Percentiles rank a stretch among this genome's conserved stretches.
Evolutionary conservation across 2,113 vertebrate genomes (phyloP).

Genomic region (Holacanthus passer): DNA sequence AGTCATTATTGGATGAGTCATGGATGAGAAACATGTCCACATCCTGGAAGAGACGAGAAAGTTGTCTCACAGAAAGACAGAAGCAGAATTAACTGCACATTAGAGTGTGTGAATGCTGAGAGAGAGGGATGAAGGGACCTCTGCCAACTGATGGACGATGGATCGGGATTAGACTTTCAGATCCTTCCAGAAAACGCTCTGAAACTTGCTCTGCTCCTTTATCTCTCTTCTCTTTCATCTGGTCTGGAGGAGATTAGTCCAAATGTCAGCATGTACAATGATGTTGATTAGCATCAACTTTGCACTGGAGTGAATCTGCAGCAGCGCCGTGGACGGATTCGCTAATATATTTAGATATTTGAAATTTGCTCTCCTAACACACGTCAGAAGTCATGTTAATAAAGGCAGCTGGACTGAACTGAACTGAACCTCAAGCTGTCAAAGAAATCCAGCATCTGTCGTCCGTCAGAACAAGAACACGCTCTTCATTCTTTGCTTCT

Average conservation of each 20-base stretch:
- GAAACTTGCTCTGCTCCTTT: constrained; percentile 49
- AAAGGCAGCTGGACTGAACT: neutral
- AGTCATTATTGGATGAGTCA: no score
- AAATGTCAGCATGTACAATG: constrained; percentile 36
- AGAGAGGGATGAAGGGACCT: constrained; percentile 1
- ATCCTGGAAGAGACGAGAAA: neutral
- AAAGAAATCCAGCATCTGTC: neutral
- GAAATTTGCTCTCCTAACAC: constrained; percentile 17
- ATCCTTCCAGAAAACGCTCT: constrained; percentile 60
- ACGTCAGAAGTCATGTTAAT: constrained; percentile 5
- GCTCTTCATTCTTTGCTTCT: neutral
- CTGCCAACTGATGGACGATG: constrained; percentile 50
- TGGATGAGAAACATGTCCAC: neutral
- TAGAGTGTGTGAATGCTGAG: neutral
- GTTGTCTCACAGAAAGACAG: neutral
- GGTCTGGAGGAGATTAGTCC: constrained; percentile 56
- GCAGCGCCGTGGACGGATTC: constrained; percentile 14
- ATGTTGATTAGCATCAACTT: constrained; percentile 55
- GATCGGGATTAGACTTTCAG: constrained; percentile 49
- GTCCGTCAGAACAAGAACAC: neutral
- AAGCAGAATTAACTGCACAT: neutral
- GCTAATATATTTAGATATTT: neutral
- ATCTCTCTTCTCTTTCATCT: constrained; percentile 59
- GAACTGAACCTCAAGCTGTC: neutral
- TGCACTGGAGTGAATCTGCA: constrained; percentile 19